Base-by-base conservation (phyloP, 1,140 invertebrate genomes). In the Pemphigus obesinymphae region DNA sequence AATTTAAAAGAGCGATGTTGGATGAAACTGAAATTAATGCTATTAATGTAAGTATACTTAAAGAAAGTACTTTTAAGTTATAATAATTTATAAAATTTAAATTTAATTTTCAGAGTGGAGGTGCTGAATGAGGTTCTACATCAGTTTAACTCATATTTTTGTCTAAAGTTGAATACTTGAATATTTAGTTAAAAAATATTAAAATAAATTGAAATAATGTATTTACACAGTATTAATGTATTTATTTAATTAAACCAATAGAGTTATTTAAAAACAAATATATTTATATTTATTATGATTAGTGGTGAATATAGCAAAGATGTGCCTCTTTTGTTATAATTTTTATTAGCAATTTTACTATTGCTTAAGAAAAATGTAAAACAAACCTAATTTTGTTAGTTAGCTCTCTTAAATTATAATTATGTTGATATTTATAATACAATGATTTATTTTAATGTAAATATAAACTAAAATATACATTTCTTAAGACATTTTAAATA, bases 1-100 rank as follows among this genome's bases (percentile, higher is more conserved):
- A 58, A 29, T 80, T 80, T 61, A 37, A 63, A 61, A 55, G 76
- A 26, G 8, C 34, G 7, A 15, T 20, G 13, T 17, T 80, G 37
- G 76, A 80, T 20, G 76, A 63, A 45, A 55, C 55, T 29, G 76
- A 80, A 80, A 80, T 80, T 8, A 80, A 63, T 29, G 55, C 76
- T 43, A 80, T 80, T 45, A 80, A 80, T 17, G 76, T 80, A 80
- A 31, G 55, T 45, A 63, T 17, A 78, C 6, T 40, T 68, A 23
- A 40, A 68, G 1, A 15, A 37, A 23, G 63, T 68, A n/a, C 0
- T 68, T 0, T 4, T 10, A 6, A 23, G 10, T 68, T 68, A 40
- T 17, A 68, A 11, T 70, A 26, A 43, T 70, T 15, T n/a, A n/a
- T n/a, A n/a, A n/a, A 23, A 31, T 58, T 29, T 26, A 66, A 66